Base-by-base conservation (phyloP, 2,797 vertebrate species). In the Myotis daubentonii region DNA sequence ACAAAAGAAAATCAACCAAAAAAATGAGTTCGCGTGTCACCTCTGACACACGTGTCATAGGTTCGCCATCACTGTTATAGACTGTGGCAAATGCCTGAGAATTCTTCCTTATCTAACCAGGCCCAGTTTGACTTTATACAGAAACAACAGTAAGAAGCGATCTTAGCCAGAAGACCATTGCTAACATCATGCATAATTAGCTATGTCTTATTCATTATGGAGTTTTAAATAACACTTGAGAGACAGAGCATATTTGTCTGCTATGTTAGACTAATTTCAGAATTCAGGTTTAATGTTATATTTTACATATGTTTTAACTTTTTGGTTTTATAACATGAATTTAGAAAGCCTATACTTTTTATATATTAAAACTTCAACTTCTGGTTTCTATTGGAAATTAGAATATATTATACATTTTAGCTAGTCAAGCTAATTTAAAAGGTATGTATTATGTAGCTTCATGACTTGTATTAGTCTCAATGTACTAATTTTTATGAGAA, bases 361-460 rank as follows among this genome's bases (percentile, higher is more conserved):
- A 41, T 47, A 44, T 72, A 82, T 30, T 72, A 90, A 90, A 68
- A 90, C 44, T 38, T 94, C 60, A 87, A 90, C 66, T 94, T 87
- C 33, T 80, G 51, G 30, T 80, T 71, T 94, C 81, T 57, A 79
- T 76, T 75, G 70, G 82, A 87, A 96, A 70, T 81, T 75, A 84
- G 49, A 33, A 53, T 92, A 62, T 17, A 78, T 60, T 74, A 65
- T 20, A 72, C 36, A 68, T 62, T 85, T 72, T 53, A 82, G 91
- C 38, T 87, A 55, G 55, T 87, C 71, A 94, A 89, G 75, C 25
- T 91, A 87, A 76, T 87, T 91, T 87, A 94, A 70, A 87, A 94
- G 74, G 60, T 68, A 75, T 55, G 19, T 60, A 88, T 88, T 84
- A 44, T 66, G 10, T 5, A 79, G 79, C 83, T 60, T 92, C 51